phyloP scores from a whole-genome alignment of 2,888 invertebrate species.

The Embidobia sp. region DNA sequence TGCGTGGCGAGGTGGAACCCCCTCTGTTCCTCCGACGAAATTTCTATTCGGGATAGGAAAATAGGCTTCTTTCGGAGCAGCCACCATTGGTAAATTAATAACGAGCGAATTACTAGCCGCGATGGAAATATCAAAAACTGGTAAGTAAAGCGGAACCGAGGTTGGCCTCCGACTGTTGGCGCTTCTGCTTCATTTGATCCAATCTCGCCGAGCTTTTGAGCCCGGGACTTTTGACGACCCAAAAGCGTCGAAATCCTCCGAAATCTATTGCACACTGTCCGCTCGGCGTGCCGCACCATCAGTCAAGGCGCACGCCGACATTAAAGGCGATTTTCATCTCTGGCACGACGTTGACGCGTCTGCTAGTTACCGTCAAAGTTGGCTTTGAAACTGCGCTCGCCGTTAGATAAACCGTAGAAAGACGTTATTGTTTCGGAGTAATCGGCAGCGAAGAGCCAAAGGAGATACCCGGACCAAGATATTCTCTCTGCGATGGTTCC shows the following conservation, averaged over 20 bases:
- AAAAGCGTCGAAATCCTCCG: slow-evolving; percentile 30
- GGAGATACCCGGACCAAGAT: slow-evolving; percentile 34
- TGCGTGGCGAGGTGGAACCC: no score
- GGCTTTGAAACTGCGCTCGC: slow-evolving; percentile 43
- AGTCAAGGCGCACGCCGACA: slow-evolving; percentile 61
- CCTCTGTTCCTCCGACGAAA: no score
- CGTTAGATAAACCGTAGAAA: slow-evolving; percentile 56
- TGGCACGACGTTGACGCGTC: slow-evolving; percentile 37
- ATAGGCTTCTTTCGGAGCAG: no score
- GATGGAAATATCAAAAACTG: no score
- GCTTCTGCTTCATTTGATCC: slow-evolving; percentile 48
- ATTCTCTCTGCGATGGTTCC: slow-evolving; percentile 37
- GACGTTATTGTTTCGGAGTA: slow-evolving; percentile 55
- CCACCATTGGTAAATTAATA: no score
- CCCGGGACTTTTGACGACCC: slow-evolving; percentile 45
- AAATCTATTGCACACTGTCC: slow-evolving; percentile 55
- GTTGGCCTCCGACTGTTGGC: slow-evolving; percentile 6
- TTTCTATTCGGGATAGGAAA: no score
- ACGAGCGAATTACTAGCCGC: no score
- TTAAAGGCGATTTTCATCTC: slow-evolving; percentile 67
- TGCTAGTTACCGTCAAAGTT: slow-evolving; percentile 49
- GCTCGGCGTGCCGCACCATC: slow-evolving; percentile 50
- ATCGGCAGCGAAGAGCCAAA: slow-evolving; percentile 43
- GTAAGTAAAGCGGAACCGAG: background rate
- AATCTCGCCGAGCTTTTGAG: slow-evolving; percentile 53